Base-by-base conservation (phyloP, 2,797 vertebrate genomes). In the Tenualosa thibaudeaui region DNA sequence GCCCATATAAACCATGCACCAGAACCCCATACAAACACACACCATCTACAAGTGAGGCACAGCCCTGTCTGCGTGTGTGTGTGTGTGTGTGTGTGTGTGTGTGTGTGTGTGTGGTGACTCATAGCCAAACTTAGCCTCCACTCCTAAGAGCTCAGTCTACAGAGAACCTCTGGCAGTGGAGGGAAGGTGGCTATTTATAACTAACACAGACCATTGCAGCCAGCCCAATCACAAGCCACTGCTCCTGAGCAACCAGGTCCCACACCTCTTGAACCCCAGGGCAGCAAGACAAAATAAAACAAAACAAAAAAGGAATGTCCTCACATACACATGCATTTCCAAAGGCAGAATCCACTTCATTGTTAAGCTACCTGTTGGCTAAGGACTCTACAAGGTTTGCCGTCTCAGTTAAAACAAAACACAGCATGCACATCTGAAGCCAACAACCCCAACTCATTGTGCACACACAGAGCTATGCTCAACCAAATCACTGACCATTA, bases 41-140 rank as follows among this genome's bases (percentile, higher is more conserved):
- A 31, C 40, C 19, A 40, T 40, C 37, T 19, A 19, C 71, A 40
- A 17, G 13, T 71, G 31, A 37, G 26, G 65, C 65, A 71, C 65
- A 71, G 26, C 65, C 31, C 65, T 40, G 65, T 37, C 43, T 43
- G 37, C 43, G 37, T 43, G 37, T 43, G 71, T 78, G 4, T 78
- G 71, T 78, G 71, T 78, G 40, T 78, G 71, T 68, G 62, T 68
- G 62, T 31, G 19, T 68, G 62, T 13, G 24, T 68, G 24, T 12
- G 62, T 31, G 62, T 31, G 62, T 68, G 62, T 31, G 62, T 31
- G 62, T 68, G 8, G 71, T 78, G 93, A 94, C 88, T 95, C 94
- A 94, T 91, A 92, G 87, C 92, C 94, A 94, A 94, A 96, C 91
- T 94, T 94, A 95, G 94, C 86, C 91, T 90, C 92, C 89, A 92